phyloP scores from a whole-genome alignment of 2,113 vertebrate genomes.

The Hippocampus barbouri region DNA sequence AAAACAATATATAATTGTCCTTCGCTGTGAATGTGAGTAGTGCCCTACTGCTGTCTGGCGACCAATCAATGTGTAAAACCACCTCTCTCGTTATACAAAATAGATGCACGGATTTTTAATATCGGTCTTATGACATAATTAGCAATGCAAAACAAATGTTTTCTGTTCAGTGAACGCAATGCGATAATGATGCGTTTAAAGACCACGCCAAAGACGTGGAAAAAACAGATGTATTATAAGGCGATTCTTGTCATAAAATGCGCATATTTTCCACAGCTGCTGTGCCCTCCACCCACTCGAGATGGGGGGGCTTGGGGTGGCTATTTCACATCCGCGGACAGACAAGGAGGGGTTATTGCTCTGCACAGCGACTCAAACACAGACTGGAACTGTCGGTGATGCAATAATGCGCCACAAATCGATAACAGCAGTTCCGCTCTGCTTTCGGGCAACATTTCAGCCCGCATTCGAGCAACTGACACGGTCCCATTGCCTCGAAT shows the following conservation, averaged over 20 bases:
- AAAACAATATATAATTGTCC: too few relatives aligned
- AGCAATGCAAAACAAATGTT: not conserved
- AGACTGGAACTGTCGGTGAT: conserved; percentile 33
- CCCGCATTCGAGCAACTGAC: conserved; percentile 29
- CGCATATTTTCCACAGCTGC: not conserved
- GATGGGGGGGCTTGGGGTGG: not conserved
- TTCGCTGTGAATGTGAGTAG: too few relatives aligned
- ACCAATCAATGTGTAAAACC: too few relatives aligned
- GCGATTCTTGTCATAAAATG: not conserved
- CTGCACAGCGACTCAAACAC: conserved; percentile 13
- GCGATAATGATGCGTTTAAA: not conserved
- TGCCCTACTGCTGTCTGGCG: too few relatives aligned
- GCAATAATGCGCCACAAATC: conserved; percentile 54
- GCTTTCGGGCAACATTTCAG: conserved; percentile 34
- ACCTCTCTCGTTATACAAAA: not conserved
- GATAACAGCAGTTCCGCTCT: conserved; percentile 53
- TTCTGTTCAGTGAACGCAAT: not conserved
- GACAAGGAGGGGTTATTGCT: conserved; percentile 15
- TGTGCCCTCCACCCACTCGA: not conserved
- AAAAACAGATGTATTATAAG: not conserved
- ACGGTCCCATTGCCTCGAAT: not conserved
- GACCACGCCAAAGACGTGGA: not conserved
- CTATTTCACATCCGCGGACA: not conserved
- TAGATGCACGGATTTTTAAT: not conserved
- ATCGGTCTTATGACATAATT: too few relatives aligned